Percentiles rank a stretch among this genome's conserved stretches.
Evolutionary conservation across 1,140 invertebrate genomes (phyloP).

Genomic region (Eubasilissa regina): DNA sequence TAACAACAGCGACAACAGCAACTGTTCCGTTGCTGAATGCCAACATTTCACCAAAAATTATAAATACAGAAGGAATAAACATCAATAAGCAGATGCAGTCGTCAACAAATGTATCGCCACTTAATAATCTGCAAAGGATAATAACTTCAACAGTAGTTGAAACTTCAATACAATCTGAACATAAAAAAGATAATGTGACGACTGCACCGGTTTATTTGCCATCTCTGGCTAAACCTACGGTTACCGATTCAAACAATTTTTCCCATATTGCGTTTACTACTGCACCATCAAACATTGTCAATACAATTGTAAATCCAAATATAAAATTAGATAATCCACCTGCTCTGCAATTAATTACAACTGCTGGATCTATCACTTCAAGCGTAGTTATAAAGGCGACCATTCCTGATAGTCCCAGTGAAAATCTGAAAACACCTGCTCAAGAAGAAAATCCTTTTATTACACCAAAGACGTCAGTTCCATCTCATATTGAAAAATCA

Average conservation of each 20-base stretch:
- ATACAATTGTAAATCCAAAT: slow-evolving; percentile 36
- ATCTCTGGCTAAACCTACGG: slow-evolving; percentile 12
- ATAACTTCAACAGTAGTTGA: slow-evolving; percentile 35
- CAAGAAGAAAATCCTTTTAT: slow-evolving; percentile 25
- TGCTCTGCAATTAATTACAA: slow-evolving; percentile 31
- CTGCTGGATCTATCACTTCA: not conserved
- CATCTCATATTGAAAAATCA: slow-evolving; percentile 45
- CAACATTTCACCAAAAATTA: not conserved
- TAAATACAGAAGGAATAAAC: not conserved
- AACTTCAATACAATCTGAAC: slow-evolving; percentile 17
- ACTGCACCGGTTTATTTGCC: slow-evolving; percentile 6
- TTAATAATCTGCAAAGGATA: slow-evolving; percentile 32
- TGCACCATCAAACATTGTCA: slow-evolving; percentile 23
- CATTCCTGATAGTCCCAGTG: not conserved
- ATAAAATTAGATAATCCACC: slow-evolving; percentile 39
- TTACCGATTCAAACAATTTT: slow-evolving; percentile 6
- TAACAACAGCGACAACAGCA: not conserved
- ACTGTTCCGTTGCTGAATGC: not conserved
- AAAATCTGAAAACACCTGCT: slow-evolving; percentile 1
- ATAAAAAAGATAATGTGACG: slow-evolving; percentile 37
- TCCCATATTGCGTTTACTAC: slow-evolving; percentile 29
- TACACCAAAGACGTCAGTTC: slow-evolving; percentile 13
- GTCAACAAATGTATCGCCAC: slow-evolving; percentile 26
- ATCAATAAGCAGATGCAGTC: slow-evolving; percentile 45
- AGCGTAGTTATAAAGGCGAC: slow-evolving; percentile 1